phyloP scores from a whole-genome alignment of 2,888 invertebrate genomes.

The Zaprionus lineosus region DNA sequence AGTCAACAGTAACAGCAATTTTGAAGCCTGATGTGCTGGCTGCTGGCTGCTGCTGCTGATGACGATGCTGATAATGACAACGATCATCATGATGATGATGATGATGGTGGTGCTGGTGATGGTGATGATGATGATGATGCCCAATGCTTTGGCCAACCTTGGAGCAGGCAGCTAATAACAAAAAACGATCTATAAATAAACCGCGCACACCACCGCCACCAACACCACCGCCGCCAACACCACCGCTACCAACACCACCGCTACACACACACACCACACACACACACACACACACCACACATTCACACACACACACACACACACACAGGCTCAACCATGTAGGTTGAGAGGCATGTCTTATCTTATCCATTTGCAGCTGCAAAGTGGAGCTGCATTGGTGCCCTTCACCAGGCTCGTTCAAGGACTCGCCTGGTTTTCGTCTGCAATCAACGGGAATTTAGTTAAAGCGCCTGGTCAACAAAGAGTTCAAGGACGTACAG shows the following conservation, averaged over 20 bases:
- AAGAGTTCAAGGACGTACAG: slow-evolving; percentile 74
- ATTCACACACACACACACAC: slow-evolving; percentile 1
- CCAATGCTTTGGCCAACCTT: slow-evolving; percentile 67
- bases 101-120: slow-evolving; percentile 38
- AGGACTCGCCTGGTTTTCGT: slow-evolving; percentile 49
- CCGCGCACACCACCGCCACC: too few relatives aligned
- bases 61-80: slow-evolving; percentile 35
- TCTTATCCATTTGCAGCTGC: slow-evolving; percentile 59
- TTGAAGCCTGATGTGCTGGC: slow-evolving; percentile 13
- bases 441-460: slow-evolving; percentile 71
- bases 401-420: slow-evolving; percentile 68
- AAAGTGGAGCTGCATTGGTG: slow-evolving; percentile 36
- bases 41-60: slow-evolving; percentile 4
- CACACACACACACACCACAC: too few relatives aligned
- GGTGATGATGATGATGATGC: slow-evolving; percentile 36
- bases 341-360: slow-evolving; percentile 55
- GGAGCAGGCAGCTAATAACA: slow-evolving; percentile 64
- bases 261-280: too few relatives aligned
- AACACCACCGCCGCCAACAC: too few relatives aligned
- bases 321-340: slow-evolving; percentile 4
- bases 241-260: too few relatives aligned
- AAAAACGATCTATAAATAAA: slow-evolving; percentile 67
- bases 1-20: slow-evolving; percentile 49
- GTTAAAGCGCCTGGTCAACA: slow-evolving; percentile 57
- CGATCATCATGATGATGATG: slow-evolving; percentile 22